A percentile compares a stretch with the other conserved stretches of the same genome.
These are phyloP conservation scores for Denticeps clupeoides DNA, from an alignment of 2,797 vertebrate genomes.

Conservation along the genomic window DNA sequence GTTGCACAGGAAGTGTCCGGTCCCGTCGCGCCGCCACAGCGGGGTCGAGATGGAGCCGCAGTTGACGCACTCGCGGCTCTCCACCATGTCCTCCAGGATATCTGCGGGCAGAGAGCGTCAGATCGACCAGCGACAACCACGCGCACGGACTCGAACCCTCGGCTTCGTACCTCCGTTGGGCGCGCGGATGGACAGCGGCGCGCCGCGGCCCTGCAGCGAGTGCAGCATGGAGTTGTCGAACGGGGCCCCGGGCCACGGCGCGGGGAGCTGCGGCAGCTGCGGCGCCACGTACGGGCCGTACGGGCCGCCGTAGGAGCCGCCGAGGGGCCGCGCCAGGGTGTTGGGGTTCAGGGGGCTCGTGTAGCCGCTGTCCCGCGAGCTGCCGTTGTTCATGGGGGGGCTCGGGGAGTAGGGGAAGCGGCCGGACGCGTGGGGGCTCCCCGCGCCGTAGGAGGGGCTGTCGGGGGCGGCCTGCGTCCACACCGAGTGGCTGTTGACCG, in stretches of 20 bases:
- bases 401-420: slow-evolving; percentile 88
- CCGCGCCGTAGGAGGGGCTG: slow-evolving; percentile 77
- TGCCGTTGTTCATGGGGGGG: slow-evolving; percentile 79
- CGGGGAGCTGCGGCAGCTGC: slow-evolving; percentile 76
- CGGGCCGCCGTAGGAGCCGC: slow-evolving; percentile 76
- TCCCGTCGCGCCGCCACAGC: slow-evolving; percentile 94
- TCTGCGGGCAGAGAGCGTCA: slow-evolving; percentile 50
- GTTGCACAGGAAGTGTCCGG: slow-evolving; percentile 96
- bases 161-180: slow-evolving; percentile 80
- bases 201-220: slow-evolving; percentile 76
- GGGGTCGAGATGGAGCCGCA: slow-evolving; percentile 97
- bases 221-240: slow-evolving; percentile 95
- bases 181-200: slow-evolving; percentile 72
- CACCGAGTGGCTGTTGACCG: slow-evolving; percentile 71
- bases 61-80: slow-evolving; percentile 94
- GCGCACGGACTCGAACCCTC: no score
- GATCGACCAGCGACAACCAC: no score
- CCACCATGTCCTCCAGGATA: slow-evolving; percentile 84
- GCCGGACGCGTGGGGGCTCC: slow-evolving; percentile 72
- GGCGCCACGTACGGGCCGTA: slow-evolving; percentile 82
- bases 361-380: slow-evolving; percentile 69
- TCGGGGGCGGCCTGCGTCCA: slow-evolving; percentile 86
- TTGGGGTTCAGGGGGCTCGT: slow-evolving; percentile 63
- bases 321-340: slow-evolving; percentile 69
- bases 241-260: slow-evolving; percentile 76